A percentile compares a stretch with the other conserved stretches of the same genome.
These are phyloP conservation scores for Cherax quadricarinatus DNA, from an alignment of 1,140 invertebrate species.

Conservation along the genomic window DNA sequence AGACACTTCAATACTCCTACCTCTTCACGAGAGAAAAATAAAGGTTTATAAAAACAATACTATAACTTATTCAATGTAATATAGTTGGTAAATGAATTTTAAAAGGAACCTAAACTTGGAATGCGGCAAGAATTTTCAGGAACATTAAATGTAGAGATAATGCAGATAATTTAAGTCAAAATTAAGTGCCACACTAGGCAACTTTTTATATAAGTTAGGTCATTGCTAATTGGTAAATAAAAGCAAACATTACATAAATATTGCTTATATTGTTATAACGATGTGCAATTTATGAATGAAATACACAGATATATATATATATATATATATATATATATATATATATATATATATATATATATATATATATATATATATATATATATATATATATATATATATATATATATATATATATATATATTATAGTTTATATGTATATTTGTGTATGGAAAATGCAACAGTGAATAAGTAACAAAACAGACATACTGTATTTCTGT, in stretches of 20 bases:
- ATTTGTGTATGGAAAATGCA: too few relatives aligned
- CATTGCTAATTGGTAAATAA: constrained; percentile 23
- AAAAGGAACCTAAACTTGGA: neutral
- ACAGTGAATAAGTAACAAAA: too few relatives aligned
- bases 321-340: neutral
- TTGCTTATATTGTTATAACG: constrained; percentile 29
- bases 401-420: neutral
- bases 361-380: too few relatives aligned
- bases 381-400: neutral
- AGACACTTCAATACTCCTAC: neutral
- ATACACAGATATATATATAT: neutral
- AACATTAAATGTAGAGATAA: neutral
- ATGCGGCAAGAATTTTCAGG: neutral
- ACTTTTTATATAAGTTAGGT: neutral
- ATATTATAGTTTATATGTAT: too few relatives aligned
- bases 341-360: too few relatives aligned
- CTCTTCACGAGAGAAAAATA: neutral
- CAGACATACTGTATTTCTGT: too few relatives aligned
- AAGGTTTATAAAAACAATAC: neutral
- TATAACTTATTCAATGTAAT: neutral
- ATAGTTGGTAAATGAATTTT: neutral
- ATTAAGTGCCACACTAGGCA: neutral
- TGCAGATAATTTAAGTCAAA: neutral
- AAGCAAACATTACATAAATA: constrained; percentile 39
- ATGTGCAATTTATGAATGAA: neutral